Conservation (phyloP, 1,140 invertebrate genomes). For the Pissodes strobi region DNA sequence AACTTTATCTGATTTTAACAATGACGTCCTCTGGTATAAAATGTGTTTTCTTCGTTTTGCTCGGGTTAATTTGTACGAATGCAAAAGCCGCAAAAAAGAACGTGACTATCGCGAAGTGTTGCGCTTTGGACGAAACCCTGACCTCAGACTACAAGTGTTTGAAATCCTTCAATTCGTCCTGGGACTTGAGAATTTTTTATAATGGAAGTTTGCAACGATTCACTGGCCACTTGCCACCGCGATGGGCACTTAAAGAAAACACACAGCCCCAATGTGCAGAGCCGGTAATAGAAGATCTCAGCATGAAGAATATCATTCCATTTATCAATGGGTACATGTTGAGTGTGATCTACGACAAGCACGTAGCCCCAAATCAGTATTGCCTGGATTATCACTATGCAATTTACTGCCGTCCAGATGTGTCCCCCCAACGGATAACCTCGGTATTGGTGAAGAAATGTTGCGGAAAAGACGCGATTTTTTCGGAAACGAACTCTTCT, state of each 20-base stretch:
- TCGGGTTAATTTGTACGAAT: background rate
- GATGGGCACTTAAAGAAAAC: constrained; percentile 43
- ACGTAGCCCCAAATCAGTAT: constrained; percentile 41
- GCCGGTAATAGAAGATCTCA: constrained; percentile 25
- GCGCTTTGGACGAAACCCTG: constrained; percentile 17
- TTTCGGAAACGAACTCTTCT: constrained; percentile 59
- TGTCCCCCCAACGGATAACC: constrained; percentile 19
- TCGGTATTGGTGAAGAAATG: constrained; percentile 60
- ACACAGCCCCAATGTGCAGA: constrained; percentile 33
- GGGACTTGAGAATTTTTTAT: constrained; percentile 38
- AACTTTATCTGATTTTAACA: background rate
- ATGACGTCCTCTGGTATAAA: background rate
- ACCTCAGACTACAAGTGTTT: constrained; percentile 23
- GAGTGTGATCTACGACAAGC: constrained; percentile 37
- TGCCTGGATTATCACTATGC: constrained; percentile 46
- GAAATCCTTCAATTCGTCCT: constrained; percentile 29
- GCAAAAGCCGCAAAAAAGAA: constrained; percentile 10
- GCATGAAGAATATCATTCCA: constrained; percentile 33
- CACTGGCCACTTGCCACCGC: constrained; percentile 31
- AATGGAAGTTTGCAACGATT: constrained; percentile 27
- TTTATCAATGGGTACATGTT: constrained; percentile 42
- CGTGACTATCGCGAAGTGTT: constrained; percentile 27
- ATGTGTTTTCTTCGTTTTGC: background rate
- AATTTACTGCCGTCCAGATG: constrained; percentile 37
- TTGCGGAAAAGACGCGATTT: constrained; percentile 63